These are phyloP conservation scores for Melieria omissa DNA, from an alignment of 2,888 invertebrate genomes.

Conservation along the genomic window DNA sequence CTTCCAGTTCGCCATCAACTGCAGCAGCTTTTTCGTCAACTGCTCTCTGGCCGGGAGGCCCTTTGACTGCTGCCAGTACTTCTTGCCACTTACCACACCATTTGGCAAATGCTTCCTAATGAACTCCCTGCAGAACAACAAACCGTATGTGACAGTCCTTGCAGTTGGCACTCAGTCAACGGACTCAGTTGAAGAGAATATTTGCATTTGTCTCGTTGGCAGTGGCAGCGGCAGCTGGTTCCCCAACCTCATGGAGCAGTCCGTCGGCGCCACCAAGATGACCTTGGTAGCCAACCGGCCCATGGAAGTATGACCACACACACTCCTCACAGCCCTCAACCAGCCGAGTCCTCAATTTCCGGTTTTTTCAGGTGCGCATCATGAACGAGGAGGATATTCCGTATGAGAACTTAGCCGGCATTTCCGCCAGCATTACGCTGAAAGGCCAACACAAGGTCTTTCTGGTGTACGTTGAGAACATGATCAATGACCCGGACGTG, in stretches of 20 bases:
- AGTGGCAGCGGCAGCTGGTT: conserved; percentile 57
- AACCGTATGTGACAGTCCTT: conserved; percentile 56
- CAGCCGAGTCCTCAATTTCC: too few species aligned
- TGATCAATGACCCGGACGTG: conserved; percentile 75
- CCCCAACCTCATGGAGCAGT: conserved; percentile 52
- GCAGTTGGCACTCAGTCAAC: too few species aligned
- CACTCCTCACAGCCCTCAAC: too few species aligned
- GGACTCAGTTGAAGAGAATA: neutral
- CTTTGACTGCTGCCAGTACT: conserved; percentile 74
- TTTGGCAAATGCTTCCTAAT: conserved; percentile 72
- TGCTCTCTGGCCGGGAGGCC: conserved; percentile 70
- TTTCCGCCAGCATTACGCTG: conserved; percentile 37
- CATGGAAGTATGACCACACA: conserved; percentile 38
- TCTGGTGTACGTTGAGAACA: conserved; percentile 69
- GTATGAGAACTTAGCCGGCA: conserved; percentile 49
- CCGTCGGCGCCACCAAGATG: conserved; percentile 49
- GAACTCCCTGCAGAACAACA: conserved; percentile 72
- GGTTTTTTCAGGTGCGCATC: conserved; percentile 36
- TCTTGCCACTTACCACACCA: conserved; percentile 71
- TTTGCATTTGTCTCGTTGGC: neutral
- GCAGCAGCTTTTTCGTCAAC: conserved; percentile 67
- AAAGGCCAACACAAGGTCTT: conserved; percentile 47
- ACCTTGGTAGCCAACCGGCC: conserved; percentile 48
- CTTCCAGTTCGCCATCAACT: conserved; percentile 63
- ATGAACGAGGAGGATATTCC: conserved; percentile 63